Evolutionary conservation across 23 tunicate genomes (phyloP), one percentile per base, ranked within the genome.

Genomic region (Halocynthia aurantium): DNA sequence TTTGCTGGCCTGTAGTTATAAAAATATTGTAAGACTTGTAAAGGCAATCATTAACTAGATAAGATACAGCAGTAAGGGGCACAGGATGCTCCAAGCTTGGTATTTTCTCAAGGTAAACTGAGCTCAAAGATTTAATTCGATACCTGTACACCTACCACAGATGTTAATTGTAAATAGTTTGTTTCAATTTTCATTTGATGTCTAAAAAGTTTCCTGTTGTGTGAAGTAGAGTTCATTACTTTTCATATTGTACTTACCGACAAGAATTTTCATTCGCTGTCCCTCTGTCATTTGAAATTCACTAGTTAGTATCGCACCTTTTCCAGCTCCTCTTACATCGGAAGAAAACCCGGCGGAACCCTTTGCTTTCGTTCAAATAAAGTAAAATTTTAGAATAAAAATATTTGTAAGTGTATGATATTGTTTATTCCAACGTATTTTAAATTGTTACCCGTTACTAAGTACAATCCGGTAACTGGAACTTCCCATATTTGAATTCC

Each of bases 401-500:
- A 31, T 0, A 31, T 31, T 1, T 31, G 44, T 31, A 0, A 31
- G 4, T 31, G 44, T 31, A 31, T 4, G 1, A 31, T 31, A 31
- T 31, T 4, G 44, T 31, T 31, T 31, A 31, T 31, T 31, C 44
- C 44, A 31, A 31, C 44, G 44, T 31, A 31, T 0, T 31, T 18
- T 2, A 15, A 0, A 4, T 77, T 13, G 57, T 50, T 50, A 92
- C 98, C 98, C 61, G 98, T 86, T 8, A 92, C 74, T 7, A 92
- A 70, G 68, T 86, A 92, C 55, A 92, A 69, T 52, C 98, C 98
- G 5, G 98, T 78, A 20, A 63, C 69, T 7, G 98, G 98, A 52
- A 77, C 98, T 6, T 73, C 79, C 98, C 98, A 92, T 6, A 51
- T 70, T 82, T 92, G 98, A 51, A 92, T 58, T 7, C 98, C 98